phyloP scores from a whole-genome alignment of 2,888 invertebrate species.

The Patella ulyssiponensis region DNA sequence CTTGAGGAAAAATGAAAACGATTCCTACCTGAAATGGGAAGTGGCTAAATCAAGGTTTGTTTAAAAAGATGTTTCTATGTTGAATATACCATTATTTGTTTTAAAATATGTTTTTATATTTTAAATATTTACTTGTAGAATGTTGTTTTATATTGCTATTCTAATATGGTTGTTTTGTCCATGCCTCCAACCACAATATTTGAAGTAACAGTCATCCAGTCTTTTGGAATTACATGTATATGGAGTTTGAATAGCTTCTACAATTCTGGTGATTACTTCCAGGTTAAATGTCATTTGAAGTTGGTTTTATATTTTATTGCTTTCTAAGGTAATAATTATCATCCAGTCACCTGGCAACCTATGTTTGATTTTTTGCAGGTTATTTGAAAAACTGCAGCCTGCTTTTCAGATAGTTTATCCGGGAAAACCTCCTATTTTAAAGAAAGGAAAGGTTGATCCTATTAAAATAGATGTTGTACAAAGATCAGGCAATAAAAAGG shows the following conservation, averaged over 20 bases:
- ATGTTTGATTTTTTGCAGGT: conserved; percentile 54
- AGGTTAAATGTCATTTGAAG: background rate
- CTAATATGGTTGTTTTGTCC: too few species aligned
- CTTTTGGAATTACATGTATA: too few species aligned
- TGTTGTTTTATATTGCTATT: too few species aligned
- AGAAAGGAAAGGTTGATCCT: conserved; percentile 82
- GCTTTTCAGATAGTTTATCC: conserved; percentile 78
- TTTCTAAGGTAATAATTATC: background rate
- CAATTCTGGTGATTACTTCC: too few species aligned
- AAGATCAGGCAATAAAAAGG: conserved; percentile 91
- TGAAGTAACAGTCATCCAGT: too few species aligned
- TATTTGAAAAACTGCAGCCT: conserved; percentile 81
- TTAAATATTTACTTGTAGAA: too few species aligned
- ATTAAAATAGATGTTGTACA: conserved; percentile 84
- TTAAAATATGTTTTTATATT: too few species aligned
- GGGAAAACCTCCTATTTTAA: conserved; percentile 74
- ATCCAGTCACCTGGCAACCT: too few species aligned
- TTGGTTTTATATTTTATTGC: conserved; percentile 8
- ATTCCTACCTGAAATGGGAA: conserved; percentile 78
- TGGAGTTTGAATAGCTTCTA: too few species aligned
- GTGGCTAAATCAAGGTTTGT: conserved; percentile 77
- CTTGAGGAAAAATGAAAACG: conserved; percentile 69
- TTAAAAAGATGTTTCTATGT: background rate
- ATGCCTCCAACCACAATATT: too few species aligned
- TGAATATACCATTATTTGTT: too few species aligned